Percentiles rank a stretch among this genome's conserved stretches.
Conservation (phyloP, 2,113 vertebrate species). For the Pteronura brasiliensis region DNA sequence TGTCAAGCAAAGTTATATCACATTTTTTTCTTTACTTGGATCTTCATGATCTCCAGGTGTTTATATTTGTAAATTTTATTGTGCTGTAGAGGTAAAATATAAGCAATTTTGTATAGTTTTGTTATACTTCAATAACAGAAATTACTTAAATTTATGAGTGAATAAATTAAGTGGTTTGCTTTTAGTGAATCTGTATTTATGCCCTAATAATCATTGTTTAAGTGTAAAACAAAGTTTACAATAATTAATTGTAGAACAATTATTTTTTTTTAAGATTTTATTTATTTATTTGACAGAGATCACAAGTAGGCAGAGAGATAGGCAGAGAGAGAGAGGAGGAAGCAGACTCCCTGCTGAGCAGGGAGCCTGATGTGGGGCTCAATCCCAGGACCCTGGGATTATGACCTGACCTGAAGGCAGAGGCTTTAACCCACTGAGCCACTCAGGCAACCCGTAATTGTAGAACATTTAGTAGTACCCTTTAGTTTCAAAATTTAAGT, state of each 20-base stretch:
- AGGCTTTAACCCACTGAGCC: too few species aligned
- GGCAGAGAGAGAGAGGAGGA: too few species aligned
- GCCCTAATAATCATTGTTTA: background rate
- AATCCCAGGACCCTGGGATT: too few species aligned
- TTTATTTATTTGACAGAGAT: too few species aligned
- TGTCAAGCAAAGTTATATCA: background rate
- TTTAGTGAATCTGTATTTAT: background rate
- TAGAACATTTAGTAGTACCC: background rate
- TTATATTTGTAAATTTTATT: background rate
- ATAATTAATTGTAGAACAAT: background rate
- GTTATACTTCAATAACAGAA: background rate
- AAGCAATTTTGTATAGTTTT: background rate
- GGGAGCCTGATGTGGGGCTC: rapidly evolving
- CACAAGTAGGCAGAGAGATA: too few species aligned
- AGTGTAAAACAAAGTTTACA: background rate
- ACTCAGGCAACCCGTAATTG: background rate
- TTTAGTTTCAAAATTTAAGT: background rate
- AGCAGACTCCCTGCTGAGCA: too few species aligned
- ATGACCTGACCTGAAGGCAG: too few species aligned
- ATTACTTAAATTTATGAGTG: background rate
- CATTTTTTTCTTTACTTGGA: background rate
- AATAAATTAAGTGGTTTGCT: background rate
- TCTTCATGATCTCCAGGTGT: background rate
- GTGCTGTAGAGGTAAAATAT: background rate
- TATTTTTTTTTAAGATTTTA: too few species aligned